These are phyloP conservation scores for Hyperoodon ampullatus DNA, from an alignment of 2,113 vertebrate species.

Conservation along the genomic window DNA sequence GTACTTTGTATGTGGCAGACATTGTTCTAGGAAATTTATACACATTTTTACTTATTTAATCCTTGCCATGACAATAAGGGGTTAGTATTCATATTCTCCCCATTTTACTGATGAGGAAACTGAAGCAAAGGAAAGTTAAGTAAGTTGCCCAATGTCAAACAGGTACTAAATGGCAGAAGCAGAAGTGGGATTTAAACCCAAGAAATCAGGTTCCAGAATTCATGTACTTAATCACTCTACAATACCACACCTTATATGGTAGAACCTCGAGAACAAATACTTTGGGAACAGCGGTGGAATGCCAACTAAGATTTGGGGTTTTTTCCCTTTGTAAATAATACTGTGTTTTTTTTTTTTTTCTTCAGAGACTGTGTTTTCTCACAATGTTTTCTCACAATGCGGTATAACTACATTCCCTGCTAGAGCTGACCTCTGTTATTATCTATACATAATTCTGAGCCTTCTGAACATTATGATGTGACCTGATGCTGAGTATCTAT, in stretches of 20 bases:
- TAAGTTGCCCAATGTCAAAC: neutral
- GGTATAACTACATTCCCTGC: neutral
- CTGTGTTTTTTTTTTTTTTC: neutral
- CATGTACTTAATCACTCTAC: neutral
- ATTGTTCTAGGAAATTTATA: neutral
- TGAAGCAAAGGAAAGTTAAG: neutral
- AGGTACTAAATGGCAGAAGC: neutral
- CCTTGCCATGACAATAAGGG: neutral
- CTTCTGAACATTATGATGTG: neutral
- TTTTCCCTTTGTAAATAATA: neutral
- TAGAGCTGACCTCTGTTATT: neutral
- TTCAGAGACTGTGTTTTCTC: neutral
- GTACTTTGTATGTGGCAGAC: neutral
- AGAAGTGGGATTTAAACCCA: neutral
- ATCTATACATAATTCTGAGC: conserved; percentile 25
- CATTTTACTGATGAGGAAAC: neutral
- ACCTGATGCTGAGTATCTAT: neutral
- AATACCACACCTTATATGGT: neutral
- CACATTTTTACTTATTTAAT: neutral
- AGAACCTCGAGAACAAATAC: neutral
- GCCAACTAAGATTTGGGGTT: neutral
- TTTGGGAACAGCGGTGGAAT: neutral
- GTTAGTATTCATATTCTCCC: neutral
- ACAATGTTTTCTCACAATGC: neutral
- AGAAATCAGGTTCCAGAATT: neutral